Evolutionary conservation across 2,888 invertebrate genomes (phyloP).

Genomic region (Holacanthella duospinosa): DNA sequence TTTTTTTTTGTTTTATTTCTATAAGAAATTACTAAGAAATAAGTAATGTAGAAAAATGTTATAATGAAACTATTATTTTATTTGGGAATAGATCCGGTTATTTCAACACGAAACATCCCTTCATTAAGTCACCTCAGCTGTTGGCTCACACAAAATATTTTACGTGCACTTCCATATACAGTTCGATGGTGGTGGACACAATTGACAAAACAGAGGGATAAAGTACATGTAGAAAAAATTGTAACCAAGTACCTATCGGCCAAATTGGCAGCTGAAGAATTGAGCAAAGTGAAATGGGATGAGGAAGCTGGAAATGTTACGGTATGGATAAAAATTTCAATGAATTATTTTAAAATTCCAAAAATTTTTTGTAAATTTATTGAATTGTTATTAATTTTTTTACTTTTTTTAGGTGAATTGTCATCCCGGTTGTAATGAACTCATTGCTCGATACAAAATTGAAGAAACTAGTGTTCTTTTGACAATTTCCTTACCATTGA

Average conservation of each 20-base stretch:
- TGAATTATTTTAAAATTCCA: not conserved
- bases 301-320: conserved; percentile 31
- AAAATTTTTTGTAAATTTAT: not conserved
- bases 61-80: not conserved
- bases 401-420: conserved; percentile 52
- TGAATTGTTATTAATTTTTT: conserved; percentile 5
- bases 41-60: no score
- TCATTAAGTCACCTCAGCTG: conserved; percentile 47
- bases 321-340: conserved; percentile 12
- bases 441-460: conserved; percentile 66
- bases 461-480: conserved; percentile 74
- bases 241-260: conserved; percentile 59
- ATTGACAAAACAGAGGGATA: conserved; percentile 51
- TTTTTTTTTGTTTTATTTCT: no score
- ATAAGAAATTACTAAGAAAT: no score
- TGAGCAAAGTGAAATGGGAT: conserved; percentile 48
- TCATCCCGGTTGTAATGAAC: conserved; percentile 61
- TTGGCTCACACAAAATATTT: conserved; percentile 54
- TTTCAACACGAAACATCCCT: conserved; percentile 8
- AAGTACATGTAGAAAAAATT: conserved; percentile 57
- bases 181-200: conserved; percentile 71
- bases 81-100: no score
- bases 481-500: conserved; percentile 61
- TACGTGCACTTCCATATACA: conserved; percentile 58
- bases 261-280: conserved; percentile 55